Evolutionary conservation across 2,888 invertebrate genomes (phyloP), one percentile per base, ranked within the genome.

Genomic region (Microctonus hyperodae): DNA sequence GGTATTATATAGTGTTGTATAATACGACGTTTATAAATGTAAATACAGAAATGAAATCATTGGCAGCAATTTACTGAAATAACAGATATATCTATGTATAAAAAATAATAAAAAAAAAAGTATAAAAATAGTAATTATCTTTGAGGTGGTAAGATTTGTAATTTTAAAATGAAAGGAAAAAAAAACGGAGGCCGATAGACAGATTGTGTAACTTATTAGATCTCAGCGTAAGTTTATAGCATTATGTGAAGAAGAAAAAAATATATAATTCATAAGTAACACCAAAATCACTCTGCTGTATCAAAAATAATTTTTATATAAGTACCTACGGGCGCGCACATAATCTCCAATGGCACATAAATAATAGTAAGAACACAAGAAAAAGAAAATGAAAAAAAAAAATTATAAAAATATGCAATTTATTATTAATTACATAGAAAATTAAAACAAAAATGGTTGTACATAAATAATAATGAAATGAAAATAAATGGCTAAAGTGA

Each of bases 281-380:
- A 82, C 82, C 82, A 81, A 83, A 81, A 79, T 78, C 78, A 81
- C 78, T 79, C 77, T 73, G 74, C 75, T 79, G 78, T 81, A 79
- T 79, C 74, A 79, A 82, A 79, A 77, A 69, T 79, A 79, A 81
- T 81, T 83, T 83, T 81, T 81, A 79, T 82, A 80, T 81, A 78
- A 83, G 81, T 81, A 80, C 75, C 76, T 77, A 80, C 76, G 76
- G 76, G 76, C 81, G 81, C 82, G 81, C 82, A 82, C 83, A 83
- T 79, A 78, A 79, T 80, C 78, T 81, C 76, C 79, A 80, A 81
- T 77, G 78, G 80, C 81, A 82, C 79, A 81, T 73, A 77, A 74
- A 40, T 76, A 74, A 75, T 78, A 75, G 76, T 69, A 64, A 61
- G 44, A 67, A 62, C 35, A 65, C 65, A 57, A 44, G 51, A 65